Base-by-base conservation (phyloP, 2,888 invertebrate genomes). In the Fragum fragum region DNA sequence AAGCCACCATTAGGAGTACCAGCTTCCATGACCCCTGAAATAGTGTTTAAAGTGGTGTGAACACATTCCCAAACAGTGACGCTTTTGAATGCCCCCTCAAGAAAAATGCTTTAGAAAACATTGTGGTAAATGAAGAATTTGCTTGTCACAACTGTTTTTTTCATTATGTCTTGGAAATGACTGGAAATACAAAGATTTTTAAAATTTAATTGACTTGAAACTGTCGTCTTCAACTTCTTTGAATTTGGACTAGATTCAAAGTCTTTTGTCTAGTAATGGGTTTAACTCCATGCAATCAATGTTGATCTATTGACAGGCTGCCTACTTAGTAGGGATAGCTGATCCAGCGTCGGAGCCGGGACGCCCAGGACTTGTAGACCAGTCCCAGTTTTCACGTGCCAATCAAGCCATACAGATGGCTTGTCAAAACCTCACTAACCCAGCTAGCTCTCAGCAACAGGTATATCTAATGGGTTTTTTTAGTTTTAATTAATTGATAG, bases 261-360 rank as follows among this genome's bases (percentile, higher is more conserved):
- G n/a, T n/a, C n/a, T n/a, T n/a, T n/a, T n/a, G n/a, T n/a, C n/a
- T n/a, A n/a, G n/a, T n/a, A n/a, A n/a, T n/a, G n/a, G n/a, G n/a
- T n/a, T n/a, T n/a, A n/a, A n/a, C n/a, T n/a, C n/a, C n/a, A n/a
- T n/a, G n/a, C n/a, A n/a, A n/a, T n/a, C n/a, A n/a, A n/a, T n/a
- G n/a, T 36, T 36, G 9, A 36, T 47, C 16, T 47, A 5, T 14
- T 47, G 2, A 9, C 88, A 95, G 94, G 97, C 98, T 0, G 98
- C 99, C 0, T 99, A 99, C 94, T 95, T 99, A 90, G 97, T 99
- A 89, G 99, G 98, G 0, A 97, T 98, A 1, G 97, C 99, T 0
- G 98, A 99, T 95, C 97, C 97, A 42, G 97, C 97, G 0, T 98
- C 98, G 80, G 97, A 97, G 23, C 97, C 98, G 0, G 99, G 99